These are phyloP conservation scores for Cryptoprocta ferox DNA, from an alignment of 2,797 vertebrate species.

Conservation along the genomic window DNA sequence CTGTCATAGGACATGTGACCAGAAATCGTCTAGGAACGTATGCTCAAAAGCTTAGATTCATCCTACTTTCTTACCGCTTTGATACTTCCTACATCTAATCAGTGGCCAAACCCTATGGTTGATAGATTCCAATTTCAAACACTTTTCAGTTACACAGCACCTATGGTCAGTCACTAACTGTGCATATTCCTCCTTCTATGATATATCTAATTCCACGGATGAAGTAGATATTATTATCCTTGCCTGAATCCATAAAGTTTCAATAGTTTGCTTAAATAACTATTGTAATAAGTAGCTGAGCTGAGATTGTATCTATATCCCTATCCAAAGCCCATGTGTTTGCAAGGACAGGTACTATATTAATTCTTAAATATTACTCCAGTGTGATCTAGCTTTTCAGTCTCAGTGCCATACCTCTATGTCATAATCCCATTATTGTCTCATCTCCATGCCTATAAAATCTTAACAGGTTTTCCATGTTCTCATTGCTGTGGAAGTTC, in stretches of 20 bases:
- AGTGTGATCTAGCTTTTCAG: not conserved
- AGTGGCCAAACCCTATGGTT: not conserved
- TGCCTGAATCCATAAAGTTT: not conserved
- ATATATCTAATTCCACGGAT: not conserved
- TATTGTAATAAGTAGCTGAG: not conserved
- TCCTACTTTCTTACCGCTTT: not conserved
- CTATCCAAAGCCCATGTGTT: not conserved
- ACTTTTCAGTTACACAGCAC: not conserved
- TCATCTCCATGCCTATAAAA: not conserved
- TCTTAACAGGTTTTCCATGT: not conserved
- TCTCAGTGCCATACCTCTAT: no score
- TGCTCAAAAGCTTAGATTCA: not conserved
- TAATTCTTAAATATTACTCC: not conserved
- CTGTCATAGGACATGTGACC: not conserved
- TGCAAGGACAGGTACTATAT: not conserved
- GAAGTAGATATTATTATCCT: not conserved
- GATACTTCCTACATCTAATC: not conserved
- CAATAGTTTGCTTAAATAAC: not conserved
- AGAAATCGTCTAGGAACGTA: not conserved
- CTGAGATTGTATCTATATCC: not conserved
- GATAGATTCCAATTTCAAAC: not conserved
- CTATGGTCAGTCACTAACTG: not conserved
- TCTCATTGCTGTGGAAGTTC: not conserved
- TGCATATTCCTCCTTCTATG: not conserved
- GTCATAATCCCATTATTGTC: not conserved